phyloP scores from a whole-genome alignment of 1,140 invertebrate genomes.

The Melipona quadrifasciata region DNA sequence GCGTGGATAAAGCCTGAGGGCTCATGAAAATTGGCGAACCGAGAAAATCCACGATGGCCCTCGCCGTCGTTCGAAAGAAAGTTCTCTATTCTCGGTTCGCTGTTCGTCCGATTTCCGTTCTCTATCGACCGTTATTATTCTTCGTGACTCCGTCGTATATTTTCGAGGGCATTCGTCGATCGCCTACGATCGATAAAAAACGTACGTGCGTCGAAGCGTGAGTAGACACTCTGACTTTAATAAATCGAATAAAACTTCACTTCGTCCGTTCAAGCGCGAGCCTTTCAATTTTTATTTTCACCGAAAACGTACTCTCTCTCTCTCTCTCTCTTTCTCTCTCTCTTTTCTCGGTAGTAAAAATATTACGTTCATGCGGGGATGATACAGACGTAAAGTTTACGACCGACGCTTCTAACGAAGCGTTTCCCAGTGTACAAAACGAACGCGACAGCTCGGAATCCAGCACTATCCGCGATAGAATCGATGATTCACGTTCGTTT shows the following conservation, averaged over 20 bases:
- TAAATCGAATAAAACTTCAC: conserved; percentile 1
- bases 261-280: neutral
- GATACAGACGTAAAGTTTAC: neutral
- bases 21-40: neutral
- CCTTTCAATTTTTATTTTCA: conserved; percentile 2
- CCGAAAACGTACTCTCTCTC: neutral
- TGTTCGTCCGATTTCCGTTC: neutral
- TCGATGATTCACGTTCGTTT: conserved; percentile 5
- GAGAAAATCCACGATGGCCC: neutral
- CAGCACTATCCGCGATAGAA: neutral
- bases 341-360: neutral
- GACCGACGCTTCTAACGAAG: neutral
- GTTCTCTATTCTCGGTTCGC: neutral
- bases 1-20: neutral
- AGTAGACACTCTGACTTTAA: neutral
- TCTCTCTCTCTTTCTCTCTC: too few species aligned
- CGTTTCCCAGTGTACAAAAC: neutral
- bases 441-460: neutral
- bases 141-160: neutral
- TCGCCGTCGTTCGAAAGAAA: neutral
- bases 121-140: neutral
- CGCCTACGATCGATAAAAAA: neutral
- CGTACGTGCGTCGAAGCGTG: neutral
- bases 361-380: neutral
- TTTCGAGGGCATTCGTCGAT: neutral